These are phyloP conservation scores for Luidia sarsii DNA, from an alignment of 53 echinoderm and acorn worm genomes.

Conservation along the genomic window DNA sequence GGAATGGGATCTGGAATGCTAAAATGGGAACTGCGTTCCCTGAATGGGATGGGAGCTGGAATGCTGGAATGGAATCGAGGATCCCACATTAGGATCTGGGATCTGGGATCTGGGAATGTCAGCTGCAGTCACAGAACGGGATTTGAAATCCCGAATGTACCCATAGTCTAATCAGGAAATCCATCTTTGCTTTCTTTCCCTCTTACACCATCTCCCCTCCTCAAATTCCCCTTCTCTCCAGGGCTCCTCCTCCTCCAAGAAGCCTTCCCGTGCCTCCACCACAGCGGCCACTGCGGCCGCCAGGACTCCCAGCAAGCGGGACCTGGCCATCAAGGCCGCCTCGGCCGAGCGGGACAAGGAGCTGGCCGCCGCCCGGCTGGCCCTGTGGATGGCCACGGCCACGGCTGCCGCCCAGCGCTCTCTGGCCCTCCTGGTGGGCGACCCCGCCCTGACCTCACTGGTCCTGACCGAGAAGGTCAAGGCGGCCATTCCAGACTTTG, in stretches of 20 bases:
- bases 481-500: constrained; percentile 69
- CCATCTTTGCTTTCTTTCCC: too few relatives aligned
- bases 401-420: constrained; percentile 75
- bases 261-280: constrained; percentile 18
- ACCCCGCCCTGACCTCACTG: constrained; percentile 79
- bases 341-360: constrained; percentile 68
- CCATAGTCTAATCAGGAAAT: too few relatives aligned
- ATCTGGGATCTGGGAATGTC: too few relatives aligned
- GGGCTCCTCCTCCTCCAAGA: constrained; percentile 62
- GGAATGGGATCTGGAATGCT: too few relatives aligned
- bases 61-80: too few relatives aligned
- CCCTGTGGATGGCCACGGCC: constrained; percentile 68
- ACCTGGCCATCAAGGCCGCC: constrained; percentile 55
- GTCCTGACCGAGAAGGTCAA: constrained; percentile 66
- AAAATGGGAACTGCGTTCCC: too few relatives aligned
- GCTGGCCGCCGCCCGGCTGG: constrained; percentile 81
- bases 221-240: too few relatives aligned
- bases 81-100: too few relatives aligned
- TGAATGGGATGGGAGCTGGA: too few relatives aligned
- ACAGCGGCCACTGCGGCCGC: constrained; percentile 36
- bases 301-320: constrained; percentile 33
- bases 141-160: too few relatives aligned
- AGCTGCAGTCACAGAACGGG: too few relatives aligned
- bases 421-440: constrained; percentile 84
- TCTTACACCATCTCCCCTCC: too few relatives aligned